Base-by-base conservation (phyloP, 2,888 invertebrate species). In the Holacanthella duospinosa region DNA sequence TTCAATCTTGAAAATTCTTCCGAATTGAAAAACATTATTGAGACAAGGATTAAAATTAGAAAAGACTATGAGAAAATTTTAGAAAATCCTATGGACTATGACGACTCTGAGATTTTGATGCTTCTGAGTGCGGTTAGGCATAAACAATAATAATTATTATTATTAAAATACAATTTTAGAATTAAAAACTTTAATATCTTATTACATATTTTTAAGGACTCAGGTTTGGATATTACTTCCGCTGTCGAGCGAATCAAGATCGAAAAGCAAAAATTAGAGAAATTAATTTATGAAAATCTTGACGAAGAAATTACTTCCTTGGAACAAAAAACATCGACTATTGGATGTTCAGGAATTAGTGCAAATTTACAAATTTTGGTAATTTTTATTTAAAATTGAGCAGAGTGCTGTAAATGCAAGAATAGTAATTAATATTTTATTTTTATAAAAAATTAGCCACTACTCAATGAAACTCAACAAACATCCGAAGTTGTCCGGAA, bases 81-180 rank as follows among this genome's bases (percentile, higher is more conserved):
- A 26, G 59, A 59, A 26, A 48, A 25, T n/a, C 59, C 59, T n/a
- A n/a, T 59, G 19, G 59, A 59, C 12, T 59, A 59, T 21, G 48
- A 59, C n/a, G 59, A 59, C 6, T 21, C 19, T 3, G 44, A 59
- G 44, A 48, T 59, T 19, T 6, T 12, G 25, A n/a, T 25, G 4
- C 43, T 43, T 6, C 25, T 59, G 3, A 59, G 26, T n/a, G 48
- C 12, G 43, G 44, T 59, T 6, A 43, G n/a, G 4, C 19, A 4
- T n/a, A 36, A 16, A 36, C 36, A 12, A 12, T 16, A 36, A 6
- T 36, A 4, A n/a, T 4, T 48, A n/a, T 48, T 4, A 4, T 48
- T 21, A 4, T 21, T 9, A 9, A 48, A 48, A 9, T 21, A 4
- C 21, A n/a, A 48, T 21, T 48, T 21, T 4, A n/a, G 21, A n/a